Percentiles rank a stretch among this genome's conserved stretches.
Conservation (phyloP, 2,888 invertebrate genomes). For the Drosophila suboccidentalis region DNA sequence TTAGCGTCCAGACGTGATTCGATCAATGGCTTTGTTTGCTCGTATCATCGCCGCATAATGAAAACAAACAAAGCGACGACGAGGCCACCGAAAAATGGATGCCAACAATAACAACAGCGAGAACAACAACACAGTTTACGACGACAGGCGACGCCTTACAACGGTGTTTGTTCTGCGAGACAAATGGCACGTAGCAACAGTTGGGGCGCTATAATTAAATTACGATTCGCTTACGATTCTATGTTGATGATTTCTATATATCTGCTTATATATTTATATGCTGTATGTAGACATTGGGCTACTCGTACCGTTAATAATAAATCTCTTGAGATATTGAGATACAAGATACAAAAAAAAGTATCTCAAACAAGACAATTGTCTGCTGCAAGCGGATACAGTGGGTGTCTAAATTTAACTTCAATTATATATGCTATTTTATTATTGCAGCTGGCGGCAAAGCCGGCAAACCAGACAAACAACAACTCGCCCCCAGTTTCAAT, state of each 20-base stretch:
- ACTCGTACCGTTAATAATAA: slow-evolving; percentile 13
- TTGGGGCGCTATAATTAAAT: slow-evolving; percentile 53
- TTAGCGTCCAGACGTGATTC: slow-evolving; percentile 25
- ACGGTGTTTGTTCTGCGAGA: slow-evolving; percentile 43
- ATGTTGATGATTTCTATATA: slow-evolving; percentile 59
- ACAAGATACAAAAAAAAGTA: not conserved
- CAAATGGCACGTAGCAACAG: slow-evolving; percentile 76
- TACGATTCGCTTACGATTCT: slow-evolving; percentile 41
- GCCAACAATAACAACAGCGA: slow-evolving; percentile 30
- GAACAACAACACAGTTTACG: slow-evolving; percentile 21
- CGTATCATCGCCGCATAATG: slow-evolving; percentile 43
- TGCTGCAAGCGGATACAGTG: slow-evolving; percentile 59
- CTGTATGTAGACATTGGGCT: not conserved
- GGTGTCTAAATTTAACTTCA: slow-evolving; percentile 75
- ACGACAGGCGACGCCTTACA: slow-evolving; percentile 33
- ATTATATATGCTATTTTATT: slow-evolving; percentile 68
- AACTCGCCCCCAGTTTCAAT: slow-evolving; percentile 30
- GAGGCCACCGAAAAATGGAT: slow-evolving; percentile 48
- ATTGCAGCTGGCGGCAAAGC: slow-evolving; percentile 69
- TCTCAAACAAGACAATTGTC: slow-evolving; percentile 14
- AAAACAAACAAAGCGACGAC: slow-evolving; percentile 60
- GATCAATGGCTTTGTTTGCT: slow-evolving; percentile 55
- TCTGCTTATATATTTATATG: not conserved
- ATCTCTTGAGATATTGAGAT: slow-evolving; percentile 5
- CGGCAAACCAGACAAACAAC: slow-evolving; percentile 74